phyloP scores from a whole-genome alignment of 1,140 invertebrate genomes.

The Palaemon carinicauda region DNA sequence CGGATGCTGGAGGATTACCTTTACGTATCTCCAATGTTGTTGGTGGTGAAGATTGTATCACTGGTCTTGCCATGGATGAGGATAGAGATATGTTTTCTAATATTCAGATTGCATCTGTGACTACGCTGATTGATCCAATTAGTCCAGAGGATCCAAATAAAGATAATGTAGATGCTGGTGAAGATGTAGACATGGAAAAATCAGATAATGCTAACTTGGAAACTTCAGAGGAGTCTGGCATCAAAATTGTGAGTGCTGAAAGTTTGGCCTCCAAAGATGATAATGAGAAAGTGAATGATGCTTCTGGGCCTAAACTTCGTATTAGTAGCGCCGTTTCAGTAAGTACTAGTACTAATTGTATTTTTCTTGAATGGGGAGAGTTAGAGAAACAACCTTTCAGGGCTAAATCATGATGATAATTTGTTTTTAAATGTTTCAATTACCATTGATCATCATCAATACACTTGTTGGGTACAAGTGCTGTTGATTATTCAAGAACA shows the following conservation, averaged over 20 bases:
- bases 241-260: slow-evolving; percentile 22
- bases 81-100: slow-evolving; percentile 48
- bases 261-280: slow-evolving; percentile 11
- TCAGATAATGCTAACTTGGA: not conserved
- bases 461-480: no score
- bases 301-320: not conserved
- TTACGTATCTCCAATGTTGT: slow-evolving; percentile 59
- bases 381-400: no score
- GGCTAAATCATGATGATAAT: not conserved
- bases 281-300: not conserved
- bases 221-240: not conserved
- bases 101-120: slow-evolving; percentile 56
- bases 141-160: slow-evolving; percentile 47
- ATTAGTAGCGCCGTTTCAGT: slow-evolving; percentile 29
- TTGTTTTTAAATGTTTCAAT: not conserved
- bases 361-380: not conserved
- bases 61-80: slow-evolving; percentile 52
- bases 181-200: not conserved
- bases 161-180: not conserved
- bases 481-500: no score
- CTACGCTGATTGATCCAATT: slow-evolving; percentile 49
- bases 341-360: not conserved
- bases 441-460: no score
- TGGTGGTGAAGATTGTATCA: slow-evolving; percentile 57
- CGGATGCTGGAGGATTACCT: slow-evolving; percentile 54